Base-by-base conservation (phyloP, 2,888 invertebrate genomes). In the Rapana venosa region DNA sequence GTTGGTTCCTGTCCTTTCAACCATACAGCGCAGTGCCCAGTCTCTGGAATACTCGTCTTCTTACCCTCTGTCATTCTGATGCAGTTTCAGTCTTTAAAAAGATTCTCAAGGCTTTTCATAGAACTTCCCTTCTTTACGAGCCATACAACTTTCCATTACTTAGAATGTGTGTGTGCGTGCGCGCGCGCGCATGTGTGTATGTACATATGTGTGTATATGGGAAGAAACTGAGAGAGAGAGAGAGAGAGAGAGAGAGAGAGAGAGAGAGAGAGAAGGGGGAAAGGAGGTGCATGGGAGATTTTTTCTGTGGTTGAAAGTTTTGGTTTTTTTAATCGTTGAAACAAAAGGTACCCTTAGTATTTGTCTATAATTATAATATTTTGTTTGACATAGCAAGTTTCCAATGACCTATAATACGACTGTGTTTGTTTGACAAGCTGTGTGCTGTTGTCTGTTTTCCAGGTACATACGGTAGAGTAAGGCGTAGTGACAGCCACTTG, bases 401-500 rank as follows among this genome's bases (percentile, higher is more conserved):
- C 13, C 30, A 74, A 26, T 17, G 15, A 47, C 2, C 47, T 47
- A 47, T 66, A 66, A 6, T 26, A 66, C 2, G 20, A 66, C 2
- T 17, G 17, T 13, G 13, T 13, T 32, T 20, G 13, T 30, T 70
- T 87, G 30, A 66, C 32, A 26, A 17, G 32, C 32, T 32, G 22
- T 13, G 32, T 70, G 61, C n/a, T 22, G 11, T 35, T 22, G 1
- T n/a, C 13, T 58, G 32, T 20, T 66, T 32, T 66, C 17, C 87
- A 79, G 79, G 79, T 79, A 79, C 79, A 79, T 79, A 79, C 79
- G 35, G 79, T 79, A 79, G 79, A 79, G 79, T 77, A 79, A 35
- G 35, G 17, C 58, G 85, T 56, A 56, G 56, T 85, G 56, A 13
- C 85, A 58, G 85, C 85, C 11, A 85, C 58, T 85, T 56, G 56